Evolutionary conservation across 2,888 invertebrate genomes (phyloP), one percentile per base, ranked within the genome.

Genomic region (Pandemis heparana): DNA sequence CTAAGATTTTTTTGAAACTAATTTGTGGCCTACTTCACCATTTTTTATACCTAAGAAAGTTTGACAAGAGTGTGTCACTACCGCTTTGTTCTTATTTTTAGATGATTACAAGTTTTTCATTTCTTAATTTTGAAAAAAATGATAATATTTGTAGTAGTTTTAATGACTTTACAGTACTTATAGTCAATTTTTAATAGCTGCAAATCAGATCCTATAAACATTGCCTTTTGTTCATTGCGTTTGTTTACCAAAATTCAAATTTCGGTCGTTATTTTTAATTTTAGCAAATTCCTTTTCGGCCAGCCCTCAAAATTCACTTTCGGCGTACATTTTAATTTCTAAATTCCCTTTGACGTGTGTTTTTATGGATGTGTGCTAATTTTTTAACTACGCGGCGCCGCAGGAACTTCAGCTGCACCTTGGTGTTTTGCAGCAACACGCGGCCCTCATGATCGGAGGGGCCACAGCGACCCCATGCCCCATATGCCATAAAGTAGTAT

Each of bases 401-500:
- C 95, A 96, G 97, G 97, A 97, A 96, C 97, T 97, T 96, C 97
- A 98, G 96, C 96, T 97, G 95, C 97, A 97, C 96, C 96, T 97
- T 96, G 97, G 97, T 96, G 97, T 97, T 96, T 97, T 97, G 96
- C 97, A 98, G 97, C 98, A 98, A 97, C 98, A 98, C 95, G 97
- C 97, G 83, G 98, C 98, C 87, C 96, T 98, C 88, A 97, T 97
- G 95, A 96, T 97, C 88, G 98, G 98, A 85, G 98, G 98, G 83
- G 98, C 98, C 79, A 97, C 98, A 87, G 98, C 98, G 81, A 97
- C 98, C 76, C 97, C 98, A 80, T 98, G 98, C 93, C 98, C 98
- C 68, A 96, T 98, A 83, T 98, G 98, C 95, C 98, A 98, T 95
- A 98, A 98, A 95, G 96, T 98, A 89, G 98, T 98, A 95, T 96